phyloP scores from a whole-genome alignment of 1,140 invertebrate species.

The Nymphalis io region DNA sequence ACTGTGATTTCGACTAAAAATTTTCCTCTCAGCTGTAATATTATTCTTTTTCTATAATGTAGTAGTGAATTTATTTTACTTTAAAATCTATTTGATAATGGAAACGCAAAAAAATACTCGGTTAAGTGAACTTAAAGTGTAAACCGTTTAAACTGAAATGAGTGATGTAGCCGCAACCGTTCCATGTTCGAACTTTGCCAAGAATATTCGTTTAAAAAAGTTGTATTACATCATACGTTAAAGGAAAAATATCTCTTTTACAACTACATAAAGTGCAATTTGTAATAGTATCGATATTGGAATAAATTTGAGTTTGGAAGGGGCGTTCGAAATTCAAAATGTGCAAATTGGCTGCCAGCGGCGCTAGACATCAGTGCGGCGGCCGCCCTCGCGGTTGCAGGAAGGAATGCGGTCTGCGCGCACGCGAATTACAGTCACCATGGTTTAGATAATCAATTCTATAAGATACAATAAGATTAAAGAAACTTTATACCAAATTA shows the following conservation, averaged over 20 bases:
- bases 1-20: no score
- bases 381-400: slow-evolving; percentile 30
- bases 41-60: no score
- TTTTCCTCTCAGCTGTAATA: no score
- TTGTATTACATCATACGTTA: slow-evolving; percentile 9
- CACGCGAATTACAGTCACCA: slow-evolving; percentile 39
- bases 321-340: slow-evolving; percentile 47
- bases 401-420: slow-evolving; percentile 37
- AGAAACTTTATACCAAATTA: no score
- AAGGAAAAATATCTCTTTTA: slow-evolving; percentile 5
- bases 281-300: not conserved
- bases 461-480: no score
- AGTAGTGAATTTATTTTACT: no score
- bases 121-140: slow-evolving; percentile 18
- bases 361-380: slow-evolving; percentile 32
- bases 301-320: slow-evolving; percentile 36
- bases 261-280: not conserved
- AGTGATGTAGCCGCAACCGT: slow-evolving; percentile 45
- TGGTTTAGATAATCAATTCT: slow-evolving; percentile 1
- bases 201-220: slow-evolving; percentile 23
- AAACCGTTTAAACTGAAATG: slow-evolving; percentile 42
- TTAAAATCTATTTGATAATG: slow-evolving; percentile 13
- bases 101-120: slow-evolving; percentile 12
- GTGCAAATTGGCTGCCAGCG: slow-evolving; percentile 49
- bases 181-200: slow-evolving; percentile 38